Evolutionary conservation across 2,113 vertebrate genomes (phyloP).

Genomic region (Tachysurus vachellii): DNA sequence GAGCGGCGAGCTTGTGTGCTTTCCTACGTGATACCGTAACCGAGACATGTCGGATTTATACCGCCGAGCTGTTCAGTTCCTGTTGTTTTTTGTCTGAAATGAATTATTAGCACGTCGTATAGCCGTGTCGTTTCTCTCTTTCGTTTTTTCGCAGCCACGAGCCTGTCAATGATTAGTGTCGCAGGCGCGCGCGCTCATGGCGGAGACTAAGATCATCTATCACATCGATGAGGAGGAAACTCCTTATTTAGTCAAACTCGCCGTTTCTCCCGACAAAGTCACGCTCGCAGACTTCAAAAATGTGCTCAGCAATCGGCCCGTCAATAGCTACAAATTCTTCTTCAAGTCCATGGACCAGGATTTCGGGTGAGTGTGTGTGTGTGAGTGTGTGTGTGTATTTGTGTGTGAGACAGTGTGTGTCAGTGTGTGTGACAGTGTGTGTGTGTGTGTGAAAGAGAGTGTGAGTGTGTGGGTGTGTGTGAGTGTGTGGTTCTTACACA

Average conservation of each 20-base stretch:
- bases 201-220: slow-evolving; percentile 98
- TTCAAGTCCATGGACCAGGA: slow-evolving; percentile 99
- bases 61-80: background rate
- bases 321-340: slow-evolving; percentile 97
- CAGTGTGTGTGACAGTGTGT: background rate
- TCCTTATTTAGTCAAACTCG: slow-evolving; percentile 94
- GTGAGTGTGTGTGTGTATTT: background rate
- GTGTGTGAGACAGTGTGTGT: background rate
- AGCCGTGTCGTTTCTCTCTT: background rate
- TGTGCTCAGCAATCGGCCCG: slow-evolving; percentile 94
- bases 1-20: slow-evolving; percentile 59
- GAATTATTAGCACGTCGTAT: background rate
- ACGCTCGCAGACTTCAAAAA: slow-evolving; percentile 96
- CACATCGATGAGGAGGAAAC: slow-evolving; percentile 98
- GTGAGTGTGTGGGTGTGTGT: background rate
- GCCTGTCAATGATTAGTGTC: slow-evolving; percentile 73
- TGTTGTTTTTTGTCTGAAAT: slow-evolving; percentile 1
- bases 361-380: slow-evolving; percentile 84
- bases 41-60: slow-evolving; percentile 50
- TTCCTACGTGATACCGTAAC: slow-evolving; percentile 51
- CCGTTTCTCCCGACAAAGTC: slow-evolving; percentile 90
- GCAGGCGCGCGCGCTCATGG: slow-evolving; percentile 81
- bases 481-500: slow-evolving; percentile 29
- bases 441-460: slow-evolving; percentile 77
- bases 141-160: slow-evolving; percentile 62